Evolutionary conservation across 2,113 vertebrate genomes (phyloP).

Genomic region (Ahaetulla prasina): DNA sequence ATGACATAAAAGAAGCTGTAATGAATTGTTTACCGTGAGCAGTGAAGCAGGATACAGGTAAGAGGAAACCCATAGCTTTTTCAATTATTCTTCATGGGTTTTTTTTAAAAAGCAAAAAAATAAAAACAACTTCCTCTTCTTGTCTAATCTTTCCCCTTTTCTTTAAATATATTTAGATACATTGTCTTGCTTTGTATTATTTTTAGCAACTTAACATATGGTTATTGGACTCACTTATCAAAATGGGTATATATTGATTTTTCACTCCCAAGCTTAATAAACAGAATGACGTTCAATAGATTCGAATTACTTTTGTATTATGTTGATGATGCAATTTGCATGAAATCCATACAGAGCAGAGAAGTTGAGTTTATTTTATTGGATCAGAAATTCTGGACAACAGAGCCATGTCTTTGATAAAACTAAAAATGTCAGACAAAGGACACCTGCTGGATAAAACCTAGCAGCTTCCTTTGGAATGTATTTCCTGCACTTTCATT

Average conservation of each 20-base stretch:
- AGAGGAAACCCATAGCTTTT: neutral
- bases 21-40: too few species aligned
- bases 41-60: neutral
- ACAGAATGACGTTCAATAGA: neutral
- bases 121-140: neutral
- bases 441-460: conserved; percentile 6
- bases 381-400: rapidly evolving
- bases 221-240: neutral
- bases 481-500: neutral
- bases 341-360: neutral
- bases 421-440: neutral
- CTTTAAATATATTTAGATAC: neutral
- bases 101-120: neutral
- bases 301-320: neutral
- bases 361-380: neutral
- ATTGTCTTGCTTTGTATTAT: neutral
- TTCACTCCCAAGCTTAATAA: conserved; percentile 25
- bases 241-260: neutral
- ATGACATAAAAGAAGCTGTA: neutral
- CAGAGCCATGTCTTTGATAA: neutral
- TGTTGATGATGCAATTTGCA: conserved; percentile 1
- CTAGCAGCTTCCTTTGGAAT: conserved; percentile 14
- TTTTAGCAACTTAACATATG: neutral
- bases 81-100: neutral
- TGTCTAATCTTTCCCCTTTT: neutral